phyloP scores from a whole-genome alignment of 2,797 vertebrate genomes.

The Holocentrus rufus region DNA sequence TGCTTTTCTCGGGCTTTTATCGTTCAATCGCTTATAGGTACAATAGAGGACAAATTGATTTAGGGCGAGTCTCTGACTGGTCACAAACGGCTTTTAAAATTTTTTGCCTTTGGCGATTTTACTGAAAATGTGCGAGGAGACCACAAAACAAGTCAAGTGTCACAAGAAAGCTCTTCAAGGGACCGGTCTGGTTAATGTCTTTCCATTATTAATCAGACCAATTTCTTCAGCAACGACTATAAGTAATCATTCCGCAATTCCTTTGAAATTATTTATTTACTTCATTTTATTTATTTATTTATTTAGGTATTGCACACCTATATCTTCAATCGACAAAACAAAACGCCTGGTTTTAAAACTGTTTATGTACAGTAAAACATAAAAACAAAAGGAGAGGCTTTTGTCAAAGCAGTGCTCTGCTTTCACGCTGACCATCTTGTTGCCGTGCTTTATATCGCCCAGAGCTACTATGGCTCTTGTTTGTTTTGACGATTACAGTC shows the following conservation, averaged over 20 bases:
- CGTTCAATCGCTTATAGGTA: neutral
- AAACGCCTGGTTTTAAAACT: neutral
- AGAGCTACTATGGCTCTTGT: constrained; percentile 42
- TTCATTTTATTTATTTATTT: constrained; percentile 4
- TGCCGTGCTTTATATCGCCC: constrained; percentile 65
- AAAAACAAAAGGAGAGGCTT: no score
- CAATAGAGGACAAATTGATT: neutral
- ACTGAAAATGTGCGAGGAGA: constrained; percentile 68
- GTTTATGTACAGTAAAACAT: neutral
- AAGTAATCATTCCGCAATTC: no score
- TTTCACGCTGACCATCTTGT: neutral
- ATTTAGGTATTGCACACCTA: no score
- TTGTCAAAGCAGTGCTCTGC: neutral
- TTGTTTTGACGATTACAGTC: constrained; percentile 73
- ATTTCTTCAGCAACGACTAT: no score
- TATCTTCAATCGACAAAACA: no score
- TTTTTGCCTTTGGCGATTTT: constrained; percentile 77
- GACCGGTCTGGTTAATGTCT: constrained; percentile 43
- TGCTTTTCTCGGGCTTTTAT: neutral
- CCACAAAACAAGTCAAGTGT: constrained; percentile 69
- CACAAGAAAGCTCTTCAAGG: constrained; percentile 65
- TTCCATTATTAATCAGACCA: constrained; percentile 31
- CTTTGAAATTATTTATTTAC: neutral
- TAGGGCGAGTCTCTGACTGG: no score
- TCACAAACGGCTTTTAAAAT: constrained; percentile 38